Base-by-base conservation (phyloP, 2,888 invertebrate species). In the Podabrus alpinus region DNA sequence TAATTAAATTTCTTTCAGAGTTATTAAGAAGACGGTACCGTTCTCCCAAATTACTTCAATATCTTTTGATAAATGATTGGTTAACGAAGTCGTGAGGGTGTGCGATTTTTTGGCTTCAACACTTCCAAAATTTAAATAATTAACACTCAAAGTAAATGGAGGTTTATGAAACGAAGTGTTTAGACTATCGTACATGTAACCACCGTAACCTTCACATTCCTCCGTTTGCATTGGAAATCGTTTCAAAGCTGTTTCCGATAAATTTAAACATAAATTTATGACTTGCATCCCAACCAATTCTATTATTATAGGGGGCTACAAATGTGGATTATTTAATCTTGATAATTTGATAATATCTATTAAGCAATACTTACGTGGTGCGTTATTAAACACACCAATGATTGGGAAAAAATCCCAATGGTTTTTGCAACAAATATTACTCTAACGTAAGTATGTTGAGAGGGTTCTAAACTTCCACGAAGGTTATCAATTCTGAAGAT, bases 41-140 rank as follows among this genome's bases (percentile, higher is more conserved):
- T 80, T 79, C 11, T 78, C 76, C 85, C 84, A 85, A 71, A 80
- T 76, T 1, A 84, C 80, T 15, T 74, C 72, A 13, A 85, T 80
- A 7, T 75, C 68, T 59, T 24, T 61, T 4, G n/a, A 15, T 10
- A 83, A 73, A 69, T 84, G 77, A 72, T 85, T 85, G 16, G 80
- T 81, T 16, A 82, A 59, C 29, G 76, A 79, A 13, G 80, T 78
- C 1, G 78, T 77, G 2, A 79, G 70, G n/a, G 79, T 79, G 15
- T 68, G 70, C 0, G 72, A 68, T n/a, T 64, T 59, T 15, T 74
- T 71, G 11, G 68, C 15, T 67, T 78, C 11, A 0, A 79, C 74
- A 45, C 82, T 79, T 17, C 86, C 87, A 78, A 88, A 87, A 79
- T 88, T 85, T 15, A 88, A 79, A 68, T 81, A 85, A 66, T 77